A percentile compares a stretch with the other conserved stretches of the same genome.
These are phyloP conservation scores for Podargus strigoides DNA, from an alignment of 2,797 vertebrate species.

Conservation along the genomic window DNA sequence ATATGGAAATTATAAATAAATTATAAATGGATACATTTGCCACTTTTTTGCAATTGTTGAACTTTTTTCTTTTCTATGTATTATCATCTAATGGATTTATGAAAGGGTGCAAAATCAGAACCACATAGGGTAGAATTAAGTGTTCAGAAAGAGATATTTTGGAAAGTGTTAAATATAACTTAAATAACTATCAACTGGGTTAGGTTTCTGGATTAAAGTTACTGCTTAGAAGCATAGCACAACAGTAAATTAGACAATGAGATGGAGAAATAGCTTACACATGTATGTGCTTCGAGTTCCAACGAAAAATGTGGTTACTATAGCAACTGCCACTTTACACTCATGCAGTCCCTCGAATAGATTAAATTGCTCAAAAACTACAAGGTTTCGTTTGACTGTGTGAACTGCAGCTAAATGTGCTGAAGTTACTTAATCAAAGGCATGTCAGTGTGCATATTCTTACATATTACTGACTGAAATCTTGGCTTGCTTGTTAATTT, in stretches of 20 bases:
- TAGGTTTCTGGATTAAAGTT: background rate
- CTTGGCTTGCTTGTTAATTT: constrained; percentile 9
- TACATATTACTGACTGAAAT: background rate
- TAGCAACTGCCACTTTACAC: constrained; percentile 57
- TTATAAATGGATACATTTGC: background rate
- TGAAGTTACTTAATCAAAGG: constrained; percentile 36
- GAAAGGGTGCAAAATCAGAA: background rate
- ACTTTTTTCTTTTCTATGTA: background rate
- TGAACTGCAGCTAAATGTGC: constrained; percentile 10
- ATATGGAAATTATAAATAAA: background rate
- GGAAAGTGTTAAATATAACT: background rate
- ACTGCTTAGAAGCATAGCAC: background rate
- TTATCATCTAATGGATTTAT: background rate
- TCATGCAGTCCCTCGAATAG: constrained; percentile 32
- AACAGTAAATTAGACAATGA: background rate
- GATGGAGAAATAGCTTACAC: background rate
- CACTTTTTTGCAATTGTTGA: background rate
- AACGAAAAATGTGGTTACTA: constrained; percentile 53
- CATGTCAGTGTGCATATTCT: background rate
- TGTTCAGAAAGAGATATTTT: background rate
- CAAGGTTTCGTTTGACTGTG: constrained; percentile 32
- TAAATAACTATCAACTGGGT: background rate
- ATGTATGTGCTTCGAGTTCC: background rate
- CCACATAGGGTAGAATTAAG: background rate
- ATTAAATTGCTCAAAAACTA: constrained; percentile 40